phyloP scores from a whole-genome alignment of 2,113 vertebrate genomes.

The Lamprotornis superbus region DNA sequence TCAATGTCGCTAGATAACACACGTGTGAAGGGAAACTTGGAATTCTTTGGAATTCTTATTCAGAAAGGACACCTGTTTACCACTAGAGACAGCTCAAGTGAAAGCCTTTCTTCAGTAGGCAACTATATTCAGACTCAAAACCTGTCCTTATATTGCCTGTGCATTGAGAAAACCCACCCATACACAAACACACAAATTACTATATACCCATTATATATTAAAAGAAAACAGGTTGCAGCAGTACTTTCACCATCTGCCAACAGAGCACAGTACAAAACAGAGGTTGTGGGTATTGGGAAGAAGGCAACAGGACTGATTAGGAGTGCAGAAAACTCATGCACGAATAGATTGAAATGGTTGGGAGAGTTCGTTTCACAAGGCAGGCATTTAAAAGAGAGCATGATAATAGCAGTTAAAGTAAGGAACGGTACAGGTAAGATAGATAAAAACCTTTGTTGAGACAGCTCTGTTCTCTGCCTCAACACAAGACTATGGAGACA shows the following conservation, averaged over 20 bases:
- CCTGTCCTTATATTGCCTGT: not conserved
- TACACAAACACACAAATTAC: not conserved
- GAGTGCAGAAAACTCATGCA: not conserved
- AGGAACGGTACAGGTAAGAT: not conserved
- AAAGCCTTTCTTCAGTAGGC: not conserved
- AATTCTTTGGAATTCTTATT: not conserved
- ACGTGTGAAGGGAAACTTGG: not conserved
- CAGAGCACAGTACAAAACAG: not conserved
- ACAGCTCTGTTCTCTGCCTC: not conserved
- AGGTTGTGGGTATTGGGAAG: not conserved
- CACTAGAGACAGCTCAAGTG: not conserved
- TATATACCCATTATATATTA: not conserved
- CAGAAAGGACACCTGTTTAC: not conserved
- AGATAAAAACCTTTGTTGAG: not conserved
- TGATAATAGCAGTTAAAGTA: not conserved
- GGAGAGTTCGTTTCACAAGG: not conserved
- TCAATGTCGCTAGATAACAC: accelerated
- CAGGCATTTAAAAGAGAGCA: not conserved
- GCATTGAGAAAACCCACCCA: not conserved
- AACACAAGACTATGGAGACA: not conserved
- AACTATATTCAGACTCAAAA: not conserved
- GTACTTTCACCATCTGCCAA: not conserved
- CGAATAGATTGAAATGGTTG: not conserved
- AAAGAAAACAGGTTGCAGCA: not conserved
- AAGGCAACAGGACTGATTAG: not conserved